These are phyloP conservation scores for Perognathus longimembris DNA, from an alignment of 2,113 vertebrate genomes.

Conservation along the genomic window DNA sequence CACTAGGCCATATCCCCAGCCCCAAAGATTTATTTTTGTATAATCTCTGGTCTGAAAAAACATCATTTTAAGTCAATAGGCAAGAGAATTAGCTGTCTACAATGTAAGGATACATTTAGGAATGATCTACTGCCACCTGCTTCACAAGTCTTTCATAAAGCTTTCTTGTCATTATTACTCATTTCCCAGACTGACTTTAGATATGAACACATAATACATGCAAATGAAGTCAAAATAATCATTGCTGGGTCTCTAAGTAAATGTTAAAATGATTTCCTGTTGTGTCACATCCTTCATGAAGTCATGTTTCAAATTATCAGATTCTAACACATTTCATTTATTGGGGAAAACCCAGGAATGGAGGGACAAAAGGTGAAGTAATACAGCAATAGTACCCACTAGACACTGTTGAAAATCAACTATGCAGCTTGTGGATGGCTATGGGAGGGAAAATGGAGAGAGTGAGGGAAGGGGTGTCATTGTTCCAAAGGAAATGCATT, in stretches of 20 bases:
- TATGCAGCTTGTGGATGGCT: too few species aligned
- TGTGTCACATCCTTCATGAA: conserved; percentile 56
- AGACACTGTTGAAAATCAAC: too few species aligned
- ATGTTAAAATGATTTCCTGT: conserved; percentile 55
- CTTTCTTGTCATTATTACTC: conserved; percentile 43
- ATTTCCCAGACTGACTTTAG: conserved; percentile 64
- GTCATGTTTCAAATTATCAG: conserved; percentile 62
- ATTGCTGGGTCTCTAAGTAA: conserved; percentile 57
- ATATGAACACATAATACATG: not conserved
- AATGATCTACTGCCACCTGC: conserved; percentile 13
- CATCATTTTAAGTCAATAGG: conserved; percentile 6
- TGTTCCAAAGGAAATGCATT: too few species aligned
- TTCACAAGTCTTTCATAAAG: not conserved
- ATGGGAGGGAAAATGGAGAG: too few species aligned
- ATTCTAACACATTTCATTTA: conserved; percentile 53
- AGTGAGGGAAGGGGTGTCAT: too few species aligned
- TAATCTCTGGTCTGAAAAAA: not conserved
- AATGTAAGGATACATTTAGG: conserved; percentile 14
- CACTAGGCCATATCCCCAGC: too few species aligned
- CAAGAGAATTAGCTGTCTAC: conserved; percentile 2
- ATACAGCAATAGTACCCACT: too few species aligned
- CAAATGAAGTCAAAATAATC: conserved; percentile 58
- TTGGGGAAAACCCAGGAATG: too few species aligned
- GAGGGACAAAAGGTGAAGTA: too few species aligned
- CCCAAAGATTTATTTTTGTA: too few species aligned